phyloP scores from a whole-genome alignment of 92 coral and sea anemone species.

The Desmophyllum pertusum region DNA sequence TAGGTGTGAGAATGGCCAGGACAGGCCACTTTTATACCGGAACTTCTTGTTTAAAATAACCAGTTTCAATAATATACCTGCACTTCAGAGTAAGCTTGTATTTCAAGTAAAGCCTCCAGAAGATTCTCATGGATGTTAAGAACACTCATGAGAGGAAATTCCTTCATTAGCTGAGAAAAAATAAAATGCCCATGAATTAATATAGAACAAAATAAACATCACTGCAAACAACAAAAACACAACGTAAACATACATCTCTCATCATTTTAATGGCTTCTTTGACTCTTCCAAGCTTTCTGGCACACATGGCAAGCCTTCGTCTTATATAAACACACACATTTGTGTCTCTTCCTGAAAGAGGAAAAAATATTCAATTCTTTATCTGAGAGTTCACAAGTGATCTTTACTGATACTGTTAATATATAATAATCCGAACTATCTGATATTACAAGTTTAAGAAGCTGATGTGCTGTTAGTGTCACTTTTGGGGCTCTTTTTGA shows the following conservation, averaged over 20 bases:
- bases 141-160: slow-evolving; percentile 98
- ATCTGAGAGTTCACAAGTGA: background rate
- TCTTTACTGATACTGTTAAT: too few species aligned
- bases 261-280: slow-evolving; percentile 98
- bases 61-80: slow-evolving; percentile 61
- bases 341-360: slow-evolving; percentile 84
- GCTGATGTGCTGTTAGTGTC: too few species aligned
- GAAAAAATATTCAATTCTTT: background rate
- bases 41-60: too few species aligned
- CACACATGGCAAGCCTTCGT: slow-evolving; percentile 97
- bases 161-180: slow-evolving; percentile 88
- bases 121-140: slow-evolving; percentile 95
- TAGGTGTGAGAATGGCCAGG: too few species aligned
- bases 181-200: background rate
- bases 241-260: slow-evolving; percentile 87
- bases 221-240: too few species aligned
- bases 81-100: slow-evolving; percentile 94
- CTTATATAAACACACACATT: slow-evolving; percentile 94
- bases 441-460: too few species aligned
- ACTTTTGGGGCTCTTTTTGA: too few species aligned
- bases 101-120: slow-evolving; percentile 89
- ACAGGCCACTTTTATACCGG: too few species aligned
- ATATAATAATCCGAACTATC: too few species aligned
- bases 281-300: slow-evolving; percentile 89
- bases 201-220: too few species aligned